Percentiles rank a stretch among this genome's conserved stretches.
phyloP scores from a whole-genome alignment of 2,113 vertebrate species.

The Callospermophilus lateralis region DNA sequence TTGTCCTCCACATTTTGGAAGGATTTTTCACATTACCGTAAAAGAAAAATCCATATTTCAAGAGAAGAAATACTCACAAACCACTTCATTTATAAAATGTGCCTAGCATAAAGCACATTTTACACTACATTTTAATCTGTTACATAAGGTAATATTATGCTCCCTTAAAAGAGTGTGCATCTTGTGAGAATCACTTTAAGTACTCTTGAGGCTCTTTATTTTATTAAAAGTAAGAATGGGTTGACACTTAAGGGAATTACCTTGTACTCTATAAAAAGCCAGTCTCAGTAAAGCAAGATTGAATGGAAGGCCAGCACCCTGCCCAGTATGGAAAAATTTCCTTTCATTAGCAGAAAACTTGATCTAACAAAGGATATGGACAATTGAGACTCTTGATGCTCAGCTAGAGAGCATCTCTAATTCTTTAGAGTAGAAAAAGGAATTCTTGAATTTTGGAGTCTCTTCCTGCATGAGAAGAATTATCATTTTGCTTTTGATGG shows the following conservation, averaged over 20 bases:
- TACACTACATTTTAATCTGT: conserved; percentile 19
- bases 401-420: not conserved
- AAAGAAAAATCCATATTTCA: not conserved
- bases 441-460: conserved; percentile 5
- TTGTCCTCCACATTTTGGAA: conserved; percentile 60
- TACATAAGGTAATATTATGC: conserved; percentile 7
- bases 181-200: conserved; percentile 31
- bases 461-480: not conserved
- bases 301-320: not conserved
- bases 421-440: not conserved
- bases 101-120: conserved; percentile 29
- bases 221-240: conserved; percentile 34
- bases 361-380: not conserved
- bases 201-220: not conserved
- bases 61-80: conserved; percentile 14
- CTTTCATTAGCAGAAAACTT: conserved; percentile 28
- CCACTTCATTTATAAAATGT: conserved; percentile 23
- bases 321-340: not conserved
- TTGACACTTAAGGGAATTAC: conserved; percentile 31
- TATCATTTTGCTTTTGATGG: conserved; percentile 25
- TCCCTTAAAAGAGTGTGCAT: not conserved
- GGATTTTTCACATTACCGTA: not conserved
- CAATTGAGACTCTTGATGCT: not conserved
- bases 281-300: conserved; percentile 5
- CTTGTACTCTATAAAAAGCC: conserved; percentile 31